phyloP scores from a whole-genome alignment of 2,888 invertebrate genomes.

The Mystacides longicornis region DNA sequence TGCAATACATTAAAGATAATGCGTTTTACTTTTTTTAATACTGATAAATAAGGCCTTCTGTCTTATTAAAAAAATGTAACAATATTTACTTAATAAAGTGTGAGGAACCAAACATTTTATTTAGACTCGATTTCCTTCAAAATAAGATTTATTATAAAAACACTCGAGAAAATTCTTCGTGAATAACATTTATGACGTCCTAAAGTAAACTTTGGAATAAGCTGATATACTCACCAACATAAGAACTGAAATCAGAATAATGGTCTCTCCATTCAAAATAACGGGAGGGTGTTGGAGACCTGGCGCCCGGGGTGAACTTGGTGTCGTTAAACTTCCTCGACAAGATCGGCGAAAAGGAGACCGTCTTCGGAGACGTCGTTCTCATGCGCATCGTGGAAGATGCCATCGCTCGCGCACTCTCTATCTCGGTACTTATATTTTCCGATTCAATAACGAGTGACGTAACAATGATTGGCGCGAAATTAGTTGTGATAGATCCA shows the following conservation, averaged over 20 bases:
- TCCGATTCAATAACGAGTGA: conserved; percentile 12
- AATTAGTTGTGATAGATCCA: conserved; percentile 6
- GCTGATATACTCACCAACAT: conserved; percentile 50
- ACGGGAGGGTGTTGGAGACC: conserved; percentile 32
- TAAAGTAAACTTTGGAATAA: too few relatives aligned
- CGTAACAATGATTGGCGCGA: conserved; percentile 9
- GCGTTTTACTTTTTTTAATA: too few relatives aligned
- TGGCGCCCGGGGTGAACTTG: conserved; percentile 26
- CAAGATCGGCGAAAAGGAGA: conserved; percentile 56
- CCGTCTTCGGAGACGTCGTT: conserved; percentile 57
- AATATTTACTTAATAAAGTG: too few relatives aligned
- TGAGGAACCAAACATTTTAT: too few relatives aligned
- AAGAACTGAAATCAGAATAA: conserved; percentile 47
- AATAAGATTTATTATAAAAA: too few relatives aligned
- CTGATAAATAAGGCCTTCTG: too few relatives aligned
- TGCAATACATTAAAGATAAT: too few relatives aligned
- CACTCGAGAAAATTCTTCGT: too few relatives aligned
- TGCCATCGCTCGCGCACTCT: conserved; percentile 41
- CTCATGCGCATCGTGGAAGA: conserved; percentile 52
- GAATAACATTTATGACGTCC: too few relatives aligned
- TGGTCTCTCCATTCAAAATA: conserved; percentile 45
- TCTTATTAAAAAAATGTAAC: too few relatives aligned
- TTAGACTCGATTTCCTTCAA: too few relatives aligned
- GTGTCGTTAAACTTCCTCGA: conserved; percentile 50
- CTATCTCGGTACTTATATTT: too few relatives aligned